phyloP scores from a whole-genome alignment of 2,113 vertebrate genomes.

The Bos indicus region DNA sequence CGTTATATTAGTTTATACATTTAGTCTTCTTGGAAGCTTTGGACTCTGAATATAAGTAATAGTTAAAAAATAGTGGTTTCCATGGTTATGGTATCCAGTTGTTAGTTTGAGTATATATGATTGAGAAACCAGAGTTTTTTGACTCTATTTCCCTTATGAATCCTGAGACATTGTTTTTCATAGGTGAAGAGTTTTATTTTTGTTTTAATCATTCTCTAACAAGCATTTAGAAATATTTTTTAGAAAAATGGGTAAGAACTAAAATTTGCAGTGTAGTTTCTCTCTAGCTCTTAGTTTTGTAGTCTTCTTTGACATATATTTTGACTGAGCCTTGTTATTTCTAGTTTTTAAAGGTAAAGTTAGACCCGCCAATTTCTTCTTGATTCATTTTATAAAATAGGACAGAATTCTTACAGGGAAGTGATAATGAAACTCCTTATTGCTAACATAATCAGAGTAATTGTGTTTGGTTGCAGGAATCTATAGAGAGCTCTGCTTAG shows the following conservation, averaged over 20 bases:
- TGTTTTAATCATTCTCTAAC: constrained; percentile 3
- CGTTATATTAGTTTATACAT: not conserved
- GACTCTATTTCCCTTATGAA: not conserved
- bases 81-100: not conserved
- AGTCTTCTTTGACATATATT: not conserved
- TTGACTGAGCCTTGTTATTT: constrained; percentile 31
- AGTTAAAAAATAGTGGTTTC: constrained; percentile 25
- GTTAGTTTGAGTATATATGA: not conserved
- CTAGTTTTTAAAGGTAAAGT: constrained; percentile 31
- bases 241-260: not conserved
- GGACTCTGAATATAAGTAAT: constrained; percentile 16
- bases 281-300: constrained; percentile 22
- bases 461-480: constrained; percentile 88
- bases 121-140: constrained; percentile 26
- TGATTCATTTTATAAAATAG: constrained; percentile 24
- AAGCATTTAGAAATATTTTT: not conserved
- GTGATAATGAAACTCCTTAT: constrained; percentile 11
- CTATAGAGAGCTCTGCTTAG: constrained; percentile 95
- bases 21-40: not conserved
- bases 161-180: not conserved
- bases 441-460: constrained; percentile 58
- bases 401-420: constrained; percentile 30
- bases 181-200: constrained; percentile 38
- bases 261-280: constrained; percentile 3
- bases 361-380: constrained; percentile 33